phyloP scores from a whole-genome alignment of 2,888 invertebrate species.

The Isoperla grammatica region DNA sequence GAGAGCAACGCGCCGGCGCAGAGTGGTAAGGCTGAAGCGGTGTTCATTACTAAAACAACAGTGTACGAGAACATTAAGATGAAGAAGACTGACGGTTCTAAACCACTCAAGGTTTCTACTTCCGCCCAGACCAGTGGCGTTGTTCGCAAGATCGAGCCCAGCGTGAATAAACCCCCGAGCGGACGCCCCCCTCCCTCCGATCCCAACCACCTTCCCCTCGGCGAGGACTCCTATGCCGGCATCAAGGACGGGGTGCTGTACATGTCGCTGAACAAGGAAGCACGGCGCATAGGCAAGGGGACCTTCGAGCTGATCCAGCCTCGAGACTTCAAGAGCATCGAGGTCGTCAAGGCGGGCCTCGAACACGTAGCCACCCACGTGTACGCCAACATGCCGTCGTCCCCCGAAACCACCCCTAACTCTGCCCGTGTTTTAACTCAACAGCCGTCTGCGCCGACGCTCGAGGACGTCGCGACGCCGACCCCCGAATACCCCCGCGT shows the following conservation, averaged over 20 bases:
- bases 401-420: neutral
- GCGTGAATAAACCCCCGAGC: neutral
- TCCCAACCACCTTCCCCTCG: constrained; percentile 9
- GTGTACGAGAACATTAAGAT: constrained; percentile 47
- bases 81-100: constrained; percentile 38
- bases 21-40: constrained; percentile 38
- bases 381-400: constrained; percentile 35
- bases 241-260: constrained; percentile 36
- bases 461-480: constrained; percentile 12
- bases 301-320: constrained; percentile 51
- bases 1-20: neutral
- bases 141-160: constrained; percentile 42
- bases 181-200: constrained; percentile 7
- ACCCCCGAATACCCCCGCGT: neutral
- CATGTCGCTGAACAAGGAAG: constrained; percentile 33
- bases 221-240: neutral
- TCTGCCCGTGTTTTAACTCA: constrained; percentile 19
- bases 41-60: constrained; percentile 43
- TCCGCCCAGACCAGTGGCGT: constrained; percentile 53
- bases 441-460: constrained; percentile 16
- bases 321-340: constrained; percentile 51
- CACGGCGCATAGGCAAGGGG: constrained; percentile 37
- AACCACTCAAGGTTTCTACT: constrained; percentile 51
- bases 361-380: constrained; percentile 29
- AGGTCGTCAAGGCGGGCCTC: constrained; percentile 36